A percentile compares a stretch with the other conserved stretches of the same genome.
phyloP scores from a whole-genome alignment of 2,113 vertebrate species.

The Micromys minutus region DNA sequence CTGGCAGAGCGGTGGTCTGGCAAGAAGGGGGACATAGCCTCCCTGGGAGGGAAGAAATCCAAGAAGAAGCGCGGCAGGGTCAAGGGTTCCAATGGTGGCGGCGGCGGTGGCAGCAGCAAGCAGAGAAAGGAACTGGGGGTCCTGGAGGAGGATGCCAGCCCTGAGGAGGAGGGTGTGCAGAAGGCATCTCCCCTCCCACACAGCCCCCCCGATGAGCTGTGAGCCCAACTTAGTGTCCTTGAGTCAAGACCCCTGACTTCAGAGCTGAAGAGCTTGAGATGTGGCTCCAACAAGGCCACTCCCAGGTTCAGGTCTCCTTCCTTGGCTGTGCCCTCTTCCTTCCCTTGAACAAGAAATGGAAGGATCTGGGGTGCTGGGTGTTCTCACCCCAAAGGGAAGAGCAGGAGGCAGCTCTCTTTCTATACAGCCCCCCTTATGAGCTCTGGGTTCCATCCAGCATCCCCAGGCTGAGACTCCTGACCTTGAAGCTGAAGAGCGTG shows the following conservation, averaged over 20 bases:
- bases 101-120: slow-evolving; percentile 78
- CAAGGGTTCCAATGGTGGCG: slow-evolving; percentile 81
- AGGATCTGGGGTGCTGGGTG: slow-evolving; percentile 38
- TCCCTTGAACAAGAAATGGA: slow-evolving; percentile 69
- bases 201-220: slow-evolving; percentile 84
- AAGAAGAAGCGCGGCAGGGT: slow-evolving; percentile 87
- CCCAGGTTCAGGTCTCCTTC: not conserved
- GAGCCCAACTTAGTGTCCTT: not conserved
- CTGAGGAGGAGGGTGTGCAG: slow-evolving; percentile 73
- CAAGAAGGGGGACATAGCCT: slow-evolving; percentile 91
- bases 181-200: slow-evolving; percentile 81
- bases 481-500: not conserved
- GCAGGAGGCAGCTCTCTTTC: slow-evolving; percentile 80
- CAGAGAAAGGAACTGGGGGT: slow-evolving; percentile 58
- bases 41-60: slow-evolving; percentile 85
- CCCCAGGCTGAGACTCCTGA: not conserved
- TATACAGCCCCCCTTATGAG: slow-evolving; percentile 81
- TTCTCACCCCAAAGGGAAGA: slow-evolving; percentile 59
- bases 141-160: not conserved
- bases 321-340: not conserved
- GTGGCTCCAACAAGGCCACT: accelerated
- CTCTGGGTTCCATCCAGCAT: slow-evolving; percentile 66
- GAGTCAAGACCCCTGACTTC: not conserved
- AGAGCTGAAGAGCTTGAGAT: not conserved
- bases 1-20: slow-evolving; percentile 86